Conservation (phyloP, 2,888 invertebrate species). For the Gymnocheta viridis region DNA sequence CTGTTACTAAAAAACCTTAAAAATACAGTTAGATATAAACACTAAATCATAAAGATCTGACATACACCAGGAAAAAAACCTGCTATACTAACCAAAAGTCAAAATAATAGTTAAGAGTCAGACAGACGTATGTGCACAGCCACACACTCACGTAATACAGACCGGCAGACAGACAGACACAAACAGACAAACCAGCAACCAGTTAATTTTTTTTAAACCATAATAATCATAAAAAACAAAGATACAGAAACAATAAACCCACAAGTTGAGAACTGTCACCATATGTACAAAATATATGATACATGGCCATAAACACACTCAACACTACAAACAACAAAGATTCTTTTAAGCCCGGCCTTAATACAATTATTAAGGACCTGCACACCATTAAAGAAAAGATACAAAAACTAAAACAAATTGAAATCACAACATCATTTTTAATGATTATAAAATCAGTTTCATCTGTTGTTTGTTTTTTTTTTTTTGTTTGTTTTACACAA, state of each 20-base stretch:
- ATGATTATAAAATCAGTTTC: constrained; percentile 78
- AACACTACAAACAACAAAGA: constrained; percentile 47
- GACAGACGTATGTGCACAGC: constrained; percentile 8
- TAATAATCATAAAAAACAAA: constrained; percentile 48
- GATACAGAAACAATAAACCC: constrained; percentile 58
- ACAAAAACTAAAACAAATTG: constrained; percentile 74
- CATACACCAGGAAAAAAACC: constrained; percentile 60
- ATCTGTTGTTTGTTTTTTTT: constrained; percentile 8
- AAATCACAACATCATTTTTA: constrained; percentile 78
- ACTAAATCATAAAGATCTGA: constrained; percentile 78
- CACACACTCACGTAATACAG: background rate
- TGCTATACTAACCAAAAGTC: constrained; percentile 53
- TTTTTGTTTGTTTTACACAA: background rate
- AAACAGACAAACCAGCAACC: constrained; percentile 14
- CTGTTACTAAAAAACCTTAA: constrained; percentile 62
- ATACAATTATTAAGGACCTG: constrained; percentile 57
- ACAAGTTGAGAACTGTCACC: constrained; percentile 66
- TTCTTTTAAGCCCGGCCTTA: constrained; percentile 29
- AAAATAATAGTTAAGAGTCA: constrained; percentile 45
- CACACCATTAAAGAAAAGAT: constrained; percentile 2
- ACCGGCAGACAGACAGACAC: background rate
- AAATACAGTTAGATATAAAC: constrained; percentile 78
- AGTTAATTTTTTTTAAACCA: constrained; percentile 41
- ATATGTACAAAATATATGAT: constrained; percentile 54
- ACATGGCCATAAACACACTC: constrained; percentile 61